phyloP scores from a whole-genome alignment of 1,140 invertebrate genomes.

The Bombus confusus region DNA sequence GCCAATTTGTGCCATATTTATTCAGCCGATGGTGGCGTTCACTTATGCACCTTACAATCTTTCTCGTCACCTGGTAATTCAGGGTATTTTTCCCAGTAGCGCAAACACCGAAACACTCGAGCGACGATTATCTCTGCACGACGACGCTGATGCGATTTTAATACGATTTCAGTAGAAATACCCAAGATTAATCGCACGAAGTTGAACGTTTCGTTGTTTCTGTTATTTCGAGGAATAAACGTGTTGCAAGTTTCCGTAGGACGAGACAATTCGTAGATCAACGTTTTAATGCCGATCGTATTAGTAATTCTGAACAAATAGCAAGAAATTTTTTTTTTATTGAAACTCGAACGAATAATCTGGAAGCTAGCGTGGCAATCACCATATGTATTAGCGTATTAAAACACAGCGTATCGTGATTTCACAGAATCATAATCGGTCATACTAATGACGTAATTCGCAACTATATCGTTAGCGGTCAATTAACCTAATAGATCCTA shows the following conservation, averaged over 20 bases:
- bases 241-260: neutral
- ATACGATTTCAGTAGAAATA: neutral
- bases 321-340: neutral
- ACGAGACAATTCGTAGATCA: neutral
- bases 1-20: too few relatives aligned
- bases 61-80: neutral
- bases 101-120: neutral
- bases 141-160: neutral
- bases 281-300: neutral
- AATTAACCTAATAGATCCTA: conserved; percentile 2
- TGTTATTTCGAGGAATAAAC: neutral
- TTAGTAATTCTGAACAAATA: neutral
- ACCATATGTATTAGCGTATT: neutral
- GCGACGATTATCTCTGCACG: neutral
- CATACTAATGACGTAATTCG: neutral
- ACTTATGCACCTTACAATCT: too few relatives aligned
- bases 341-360: neutral
- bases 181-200: neutral
- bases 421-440: too few relatives aligned
- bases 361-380: neutral
- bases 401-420: neutral
- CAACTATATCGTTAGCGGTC: neutral
- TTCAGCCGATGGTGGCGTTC: too few relatives aligned
- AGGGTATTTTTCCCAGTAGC: neutral
- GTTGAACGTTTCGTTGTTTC: neutral